Conservation (phyloP, 2,888 invertebrate genomes). For the Rutpela maculata region DNA sequence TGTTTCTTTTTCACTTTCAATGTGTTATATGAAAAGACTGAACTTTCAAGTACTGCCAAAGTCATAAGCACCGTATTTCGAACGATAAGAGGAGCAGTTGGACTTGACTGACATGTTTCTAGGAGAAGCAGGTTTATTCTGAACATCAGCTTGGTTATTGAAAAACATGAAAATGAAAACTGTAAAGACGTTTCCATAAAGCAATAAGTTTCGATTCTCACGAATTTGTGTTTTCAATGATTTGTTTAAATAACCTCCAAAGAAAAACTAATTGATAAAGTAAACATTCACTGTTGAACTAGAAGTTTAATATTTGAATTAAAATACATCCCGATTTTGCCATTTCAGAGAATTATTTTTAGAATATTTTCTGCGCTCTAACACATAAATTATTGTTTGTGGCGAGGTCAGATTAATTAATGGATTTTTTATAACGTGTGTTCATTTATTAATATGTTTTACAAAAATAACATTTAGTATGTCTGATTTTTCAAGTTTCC, state of each 20-base stretch:
- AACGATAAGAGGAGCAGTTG: too few species aligned
- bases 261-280: neutral
- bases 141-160: too few species aligned
- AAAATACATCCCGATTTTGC: neutral
- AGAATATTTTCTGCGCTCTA: neutral
- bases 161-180: too few species aligned
- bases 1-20: too few species aligned
- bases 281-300: neutral
- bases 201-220: too few species aligned
- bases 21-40: too few species aligned
- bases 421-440: conserved; percentile 22
- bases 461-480: conserved; percentile 15
- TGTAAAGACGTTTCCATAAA: too few species aligned
- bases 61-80: too few species aligned
- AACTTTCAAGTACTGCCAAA: too few species aligned
- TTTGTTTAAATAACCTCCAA: neutral
- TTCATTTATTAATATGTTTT: neutral
- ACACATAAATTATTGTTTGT: neutral
- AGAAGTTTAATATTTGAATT: neutral
- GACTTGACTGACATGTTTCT: too few species aligned
- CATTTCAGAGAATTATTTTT: neutral
- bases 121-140: too few species aligned
- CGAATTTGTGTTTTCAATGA: neutral
- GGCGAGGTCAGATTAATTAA: neutral
- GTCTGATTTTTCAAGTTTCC: conserved; percentile 32